A percentile compares a stretch with the other conserved stretches of the same genome.
These are phyloP conservation scores for Lacerta bilineata DNA, from an alignment of 2,797 vertebrate species.

Conservation along the genomic window DNA sequence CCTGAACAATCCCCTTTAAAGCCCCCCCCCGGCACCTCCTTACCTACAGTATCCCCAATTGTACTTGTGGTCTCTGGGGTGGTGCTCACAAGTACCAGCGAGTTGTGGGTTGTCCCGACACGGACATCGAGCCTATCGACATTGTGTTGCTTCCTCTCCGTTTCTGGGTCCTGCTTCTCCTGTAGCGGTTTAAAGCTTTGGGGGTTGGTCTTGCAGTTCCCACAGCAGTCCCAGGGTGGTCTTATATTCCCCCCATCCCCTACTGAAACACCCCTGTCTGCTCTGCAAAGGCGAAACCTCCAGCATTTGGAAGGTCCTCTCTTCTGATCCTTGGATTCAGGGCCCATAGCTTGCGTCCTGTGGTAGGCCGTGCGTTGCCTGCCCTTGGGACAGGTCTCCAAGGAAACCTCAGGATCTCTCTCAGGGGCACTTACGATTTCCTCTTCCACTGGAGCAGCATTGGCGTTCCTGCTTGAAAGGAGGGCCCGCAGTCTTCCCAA, in stretches of 20 bases:
- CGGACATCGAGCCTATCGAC: too few relatives aligned
- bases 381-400: not conserved
- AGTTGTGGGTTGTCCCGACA: rapidly evolving
- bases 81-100: not conserved
- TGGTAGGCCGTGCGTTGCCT: not conserved
- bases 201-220: not conserved
- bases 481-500: constrained; percentile 3
- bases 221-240: not conserved
- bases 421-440: not conserved
- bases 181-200: not conserved
- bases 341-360: not conserved
- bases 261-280: not conserved
- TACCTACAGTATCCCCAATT: not conserved
- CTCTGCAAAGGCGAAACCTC: not conserved
- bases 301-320: not conserved
- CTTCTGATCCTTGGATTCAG: not conserved
- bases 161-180: not conserved
- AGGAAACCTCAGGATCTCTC: not conserved
- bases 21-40: not conserved
- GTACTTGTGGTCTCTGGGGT: not conserved
- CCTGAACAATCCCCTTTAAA: not conserved
- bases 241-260: constrained; percentile 8
- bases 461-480: not conserved
- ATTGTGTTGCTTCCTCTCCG: not conserved
- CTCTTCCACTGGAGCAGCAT: not conserved